Evolutionary conservation across 2,888 invertebrate species (phyloP).

Genomic region (Fragum sueziense): DNA sequence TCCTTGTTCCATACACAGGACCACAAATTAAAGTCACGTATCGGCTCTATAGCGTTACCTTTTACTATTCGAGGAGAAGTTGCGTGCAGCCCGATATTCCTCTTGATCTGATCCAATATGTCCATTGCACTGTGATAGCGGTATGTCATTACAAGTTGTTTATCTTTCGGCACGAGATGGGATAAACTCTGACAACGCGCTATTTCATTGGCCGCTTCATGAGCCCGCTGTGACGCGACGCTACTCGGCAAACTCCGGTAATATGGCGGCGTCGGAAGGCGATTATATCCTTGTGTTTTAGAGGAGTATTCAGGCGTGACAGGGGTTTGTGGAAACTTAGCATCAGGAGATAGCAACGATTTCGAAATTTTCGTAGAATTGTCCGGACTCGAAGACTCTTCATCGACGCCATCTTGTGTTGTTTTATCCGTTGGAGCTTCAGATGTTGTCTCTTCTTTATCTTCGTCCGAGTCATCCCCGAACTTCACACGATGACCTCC

Average conservation of each 20-base stretch:
- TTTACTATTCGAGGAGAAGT: constrained; percentile 68
- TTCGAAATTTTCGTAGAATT: background rate
- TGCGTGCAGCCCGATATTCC: constrained; percentile 59
- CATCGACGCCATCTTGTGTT: background rate
- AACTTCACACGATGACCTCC: background rate
- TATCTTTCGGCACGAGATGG: constrained; percentile 57
- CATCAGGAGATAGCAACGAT: background rate
- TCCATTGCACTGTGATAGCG: constrained; percentile 78
- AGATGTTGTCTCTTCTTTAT: background rate
- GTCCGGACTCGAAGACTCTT: background rate
- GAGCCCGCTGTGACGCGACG: constrained; percentile 8
- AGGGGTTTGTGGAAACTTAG: background rate
- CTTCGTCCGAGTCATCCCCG: constrained; percentile 1
- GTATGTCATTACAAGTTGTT: constrained; percentile 72
- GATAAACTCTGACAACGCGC: constrained; percentile 39
- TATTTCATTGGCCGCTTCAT: background rate
- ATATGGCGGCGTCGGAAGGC: constrained; percentile 3
- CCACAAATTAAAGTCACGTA: constrained; percentile 94
- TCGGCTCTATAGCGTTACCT: constrained; percentile 81
- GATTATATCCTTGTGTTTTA: constrained; percentile 7
- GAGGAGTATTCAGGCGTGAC: background rate
- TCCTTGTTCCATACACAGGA: constrained; percentile 91
- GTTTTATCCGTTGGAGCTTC: background rate
- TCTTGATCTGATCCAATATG: constrained; percentile 73
- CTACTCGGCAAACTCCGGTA: constrained; percentile 13